These are phyloP conservation scores for Ctenochaetus hawaiiensis DNA, from an alignment of 2,797 vertebrate genomes.

Conservation along the genomic window DNA sequence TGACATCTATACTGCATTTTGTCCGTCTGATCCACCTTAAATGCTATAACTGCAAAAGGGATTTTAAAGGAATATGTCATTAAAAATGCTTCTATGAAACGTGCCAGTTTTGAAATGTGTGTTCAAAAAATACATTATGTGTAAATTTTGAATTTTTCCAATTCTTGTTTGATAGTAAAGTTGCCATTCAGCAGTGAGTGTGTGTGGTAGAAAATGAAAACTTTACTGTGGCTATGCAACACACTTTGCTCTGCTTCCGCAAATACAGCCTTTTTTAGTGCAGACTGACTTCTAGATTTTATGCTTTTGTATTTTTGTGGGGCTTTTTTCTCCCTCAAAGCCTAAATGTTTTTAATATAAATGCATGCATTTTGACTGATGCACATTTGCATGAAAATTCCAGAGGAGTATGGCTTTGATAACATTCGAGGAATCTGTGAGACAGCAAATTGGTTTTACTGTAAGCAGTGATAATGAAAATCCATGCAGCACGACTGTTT, in stretches of 20 bases:
- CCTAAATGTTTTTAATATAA: slow-evolving; percentile 17
- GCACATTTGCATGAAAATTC: slow-evolving; percentile 28
- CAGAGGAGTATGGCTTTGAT: background rate
- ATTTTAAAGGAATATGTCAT: background rate
- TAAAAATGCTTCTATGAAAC: too few species aligned
- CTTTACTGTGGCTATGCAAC: slow-evolving; percentile 11
- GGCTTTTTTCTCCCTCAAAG: background rate
- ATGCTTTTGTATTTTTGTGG: slow-evolving; percentile 39
- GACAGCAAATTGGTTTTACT: background rate
- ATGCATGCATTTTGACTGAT: background rate
- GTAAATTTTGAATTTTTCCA: background rate
- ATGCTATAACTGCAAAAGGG: background rate
- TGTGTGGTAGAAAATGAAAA: background rate
- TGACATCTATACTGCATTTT: background rate
- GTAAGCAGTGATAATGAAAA: background rate
- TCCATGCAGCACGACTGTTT: slow-evolving; percentile 39
- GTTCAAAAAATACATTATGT: background rate
- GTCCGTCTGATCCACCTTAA: slow-evolving; percentile 7
- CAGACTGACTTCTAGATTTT: slow-evolving; percentile 33
- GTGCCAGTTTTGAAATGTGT: slow-evolving; percentile 12
- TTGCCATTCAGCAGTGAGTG: background rate
- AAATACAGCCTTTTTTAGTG: background rate
- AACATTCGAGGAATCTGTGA: background rate
- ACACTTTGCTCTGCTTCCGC: slow-evolving; percentile 22
- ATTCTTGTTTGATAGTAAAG: background rate